These are phyloP conservation scores for Neotragus moschatus DNA, from an alignment of 2,113 vertebrate genomes.

Conservation along the genomic window DNA sequence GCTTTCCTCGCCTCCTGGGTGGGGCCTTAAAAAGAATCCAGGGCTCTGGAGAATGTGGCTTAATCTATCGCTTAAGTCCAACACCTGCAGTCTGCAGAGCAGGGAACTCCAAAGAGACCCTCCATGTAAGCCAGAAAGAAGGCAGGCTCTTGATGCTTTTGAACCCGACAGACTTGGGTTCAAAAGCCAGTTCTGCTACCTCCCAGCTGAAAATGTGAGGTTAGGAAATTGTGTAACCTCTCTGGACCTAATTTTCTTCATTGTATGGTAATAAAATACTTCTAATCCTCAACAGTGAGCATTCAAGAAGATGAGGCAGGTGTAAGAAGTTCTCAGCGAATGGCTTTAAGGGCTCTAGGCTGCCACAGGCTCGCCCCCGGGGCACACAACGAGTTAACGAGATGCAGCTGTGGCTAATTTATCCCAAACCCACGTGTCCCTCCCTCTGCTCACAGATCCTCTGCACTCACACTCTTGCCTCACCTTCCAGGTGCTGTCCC, in stretches of 20 bases:
- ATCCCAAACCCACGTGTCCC: neutral
- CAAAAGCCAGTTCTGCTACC: neutral
- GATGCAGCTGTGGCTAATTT: neutral
- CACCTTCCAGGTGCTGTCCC: neutral
- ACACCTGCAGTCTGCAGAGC: no score
- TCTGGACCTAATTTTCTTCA: neutral
- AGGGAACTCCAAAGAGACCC: neutral
- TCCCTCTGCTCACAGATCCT: neutral
- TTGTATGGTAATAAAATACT: neutral
- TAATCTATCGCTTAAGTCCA: neutral
- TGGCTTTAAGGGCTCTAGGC: neutral
- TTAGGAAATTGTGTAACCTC: neutral
- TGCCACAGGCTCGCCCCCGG: no score
- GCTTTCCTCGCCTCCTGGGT: neutral
- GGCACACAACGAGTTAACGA: neutral
- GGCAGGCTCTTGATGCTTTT: neutral
- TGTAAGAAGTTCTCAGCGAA: neutral
- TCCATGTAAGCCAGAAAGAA: neutral
- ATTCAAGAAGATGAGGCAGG: neutral
- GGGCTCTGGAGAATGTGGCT: neutral
- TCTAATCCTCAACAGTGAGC: neutral
- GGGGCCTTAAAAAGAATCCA: neutral
- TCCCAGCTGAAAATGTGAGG: neutral
- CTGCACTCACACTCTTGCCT: neutral
- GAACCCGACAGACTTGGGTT: neutral